Conservation (phyloP, 2,888 invertebrate species). For the Hartigia nigra region DNA sequence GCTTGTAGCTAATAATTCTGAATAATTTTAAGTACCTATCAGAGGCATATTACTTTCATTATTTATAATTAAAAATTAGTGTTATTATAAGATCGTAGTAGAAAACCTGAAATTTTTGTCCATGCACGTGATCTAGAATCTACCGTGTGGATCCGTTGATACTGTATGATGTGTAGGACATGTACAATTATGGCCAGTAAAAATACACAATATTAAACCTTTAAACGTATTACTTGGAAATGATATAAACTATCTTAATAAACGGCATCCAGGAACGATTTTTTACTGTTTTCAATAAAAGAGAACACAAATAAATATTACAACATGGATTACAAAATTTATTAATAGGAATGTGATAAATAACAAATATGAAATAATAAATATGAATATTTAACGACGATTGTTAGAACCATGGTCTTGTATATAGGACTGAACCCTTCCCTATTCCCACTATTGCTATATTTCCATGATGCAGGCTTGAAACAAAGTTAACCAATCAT, state of each 20-base stretch:
- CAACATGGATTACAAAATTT: conserved; percentile 1
- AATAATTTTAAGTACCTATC: conserved; percentile 1
- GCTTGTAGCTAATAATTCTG: not conserved
- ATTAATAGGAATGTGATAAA: not conserved
- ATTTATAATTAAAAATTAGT: no score
- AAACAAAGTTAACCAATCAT: no score
- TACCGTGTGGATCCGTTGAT: not conserved
- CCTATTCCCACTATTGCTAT: no score
- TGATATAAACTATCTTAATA: not conserved
- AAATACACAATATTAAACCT: not conserved
- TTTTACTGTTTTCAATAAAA: not conserved
- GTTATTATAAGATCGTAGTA: no score
- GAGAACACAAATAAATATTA: not conserved
- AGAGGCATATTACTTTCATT: not conserved
- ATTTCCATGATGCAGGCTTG: no score
- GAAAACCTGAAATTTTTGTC: not conserved
- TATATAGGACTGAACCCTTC: no score
- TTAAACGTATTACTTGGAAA: not conserved
- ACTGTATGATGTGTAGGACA: not conserved
- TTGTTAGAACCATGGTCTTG: not conserved
- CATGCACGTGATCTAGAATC: not conserved
- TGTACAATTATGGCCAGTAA: not conserved
- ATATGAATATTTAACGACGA: conserved; percentile 2
- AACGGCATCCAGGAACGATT: not conserved
- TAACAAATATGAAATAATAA: conserved; percentile 5